A percentile compares a stretch with the other conserved stretches of the same genome.
Evolutionary conservation across 2,888 invertebrate species (phyloP).

Genomic region (Amphimallon solstitiale): DNA sequence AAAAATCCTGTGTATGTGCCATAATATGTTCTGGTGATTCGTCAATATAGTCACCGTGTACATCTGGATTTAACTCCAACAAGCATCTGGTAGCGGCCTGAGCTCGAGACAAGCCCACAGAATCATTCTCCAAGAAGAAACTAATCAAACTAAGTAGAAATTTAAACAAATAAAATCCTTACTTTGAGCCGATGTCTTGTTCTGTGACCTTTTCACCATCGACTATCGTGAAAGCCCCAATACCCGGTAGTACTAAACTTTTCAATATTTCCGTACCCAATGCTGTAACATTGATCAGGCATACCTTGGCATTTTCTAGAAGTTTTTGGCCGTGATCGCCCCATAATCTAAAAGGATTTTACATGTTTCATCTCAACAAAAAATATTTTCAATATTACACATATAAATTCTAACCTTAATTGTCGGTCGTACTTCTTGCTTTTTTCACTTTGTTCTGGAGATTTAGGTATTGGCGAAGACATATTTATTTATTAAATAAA

Average conservation of each 20-base stretch:
- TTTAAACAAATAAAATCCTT: conserved; percentile 51
- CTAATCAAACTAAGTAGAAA: conserved; percentile 61
- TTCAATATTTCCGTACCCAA: conserved; percentile 96
- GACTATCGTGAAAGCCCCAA: conserved; percentile 91
- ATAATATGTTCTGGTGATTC: conserved; percentile 88
- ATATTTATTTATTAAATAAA: conserved; percentile 52
- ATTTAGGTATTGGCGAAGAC: conserved; percentile 74
- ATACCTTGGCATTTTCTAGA: conserved; percentile 89
- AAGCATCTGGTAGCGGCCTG: conserved; percentile 84
- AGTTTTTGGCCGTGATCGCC: conserved; percentile 96
- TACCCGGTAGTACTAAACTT: conserved; percentile 93
- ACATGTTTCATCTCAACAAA: conserved; percentile 12
- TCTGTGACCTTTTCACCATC: conserved; percentile 88
- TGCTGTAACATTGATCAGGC: conserved; percentile 92
- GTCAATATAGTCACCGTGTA: conserved; percentile 91
- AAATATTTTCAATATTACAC: neutral
- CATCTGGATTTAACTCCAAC: conserved; percentile 92
- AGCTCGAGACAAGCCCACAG: conserved; percentile 85
- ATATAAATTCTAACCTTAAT: conserved; percentile 60
- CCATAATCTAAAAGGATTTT: conserved; percentile 79
- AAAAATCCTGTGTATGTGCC: conserved; percentile 87
- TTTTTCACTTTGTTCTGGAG: conserved; percentile 74
- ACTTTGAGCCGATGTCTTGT: conserved; percentile 95
- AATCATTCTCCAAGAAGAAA: conserved; percentile 89
- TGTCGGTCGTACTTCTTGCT: conserved; percentile 81